Evolutionary conservation across 1,140 invertebrate species (phyloP).

Genomic region (Colletes gigas): DNA sequence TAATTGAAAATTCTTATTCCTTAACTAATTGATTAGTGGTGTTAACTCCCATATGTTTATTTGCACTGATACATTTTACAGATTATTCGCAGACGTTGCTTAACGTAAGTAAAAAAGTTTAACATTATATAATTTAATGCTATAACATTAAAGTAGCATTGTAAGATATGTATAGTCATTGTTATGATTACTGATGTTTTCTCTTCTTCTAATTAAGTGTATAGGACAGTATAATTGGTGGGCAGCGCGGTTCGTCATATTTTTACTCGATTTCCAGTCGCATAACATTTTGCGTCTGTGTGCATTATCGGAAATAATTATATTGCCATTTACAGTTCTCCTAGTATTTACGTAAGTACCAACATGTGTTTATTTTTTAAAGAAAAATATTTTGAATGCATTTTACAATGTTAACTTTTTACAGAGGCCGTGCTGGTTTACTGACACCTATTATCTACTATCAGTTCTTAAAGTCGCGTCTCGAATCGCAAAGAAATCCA

Average conservation of each 20-base stretch:
- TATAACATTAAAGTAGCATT: slow-evolving; percentile 33
- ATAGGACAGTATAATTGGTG: slow-evolving; percentile 94
- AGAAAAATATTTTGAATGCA: not conserved
- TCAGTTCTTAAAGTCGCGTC: slow-evolving; percentile 94
- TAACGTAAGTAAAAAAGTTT: slow-evolving; percentile 88
- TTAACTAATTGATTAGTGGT: slow-evolving; percentile 86
- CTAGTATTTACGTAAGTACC: slow-evolving; percentile 95
- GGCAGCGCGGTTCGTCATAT: slow-evolving; percentile 92
- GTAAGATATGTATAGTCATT: slow-evolving; percentile 44
- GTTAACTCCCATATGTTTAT: slow-evolving; percentile 93
- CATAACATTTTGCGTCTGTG: slow-evolving; percentile 92
- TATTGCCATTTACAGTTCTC: slow-evolving; percentile 93
- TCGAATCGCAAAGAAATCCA: slow-evolving; percentile 95
- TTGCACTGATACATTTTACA: slow-evolving; percentile 94
- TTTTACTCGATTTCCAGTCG: slow-evolving; percentile 92
- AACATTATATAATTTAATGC: slow-evolving; percentile 56
- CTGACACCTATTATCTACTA: slow-evolving; percentile 97
- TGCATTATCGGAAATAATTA: slow-evolving; percentile 94
- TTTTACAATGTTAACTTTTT: slow-evolving; percentile 70
- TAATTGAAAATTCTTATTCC: slow-evolving; percentile 77
- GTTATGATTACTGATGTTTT: slow-evolving; percentile 36
- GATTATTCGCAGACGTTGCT: slow-evolving; percentile 93
- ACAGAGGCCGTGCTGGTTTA: slow-evolving; percentile 91
- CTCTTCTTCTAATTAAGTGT: slow-evolving; percentile 83
- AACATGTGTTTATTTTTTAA: slow-evolving; percentile 84